Percentiles rank a stretch among this genome's conserved stretches.
Evolutionary conservation across 2,888 invertebrate species (phyloP).

Genomic region (Ichneumoninae sp.): DNA sequence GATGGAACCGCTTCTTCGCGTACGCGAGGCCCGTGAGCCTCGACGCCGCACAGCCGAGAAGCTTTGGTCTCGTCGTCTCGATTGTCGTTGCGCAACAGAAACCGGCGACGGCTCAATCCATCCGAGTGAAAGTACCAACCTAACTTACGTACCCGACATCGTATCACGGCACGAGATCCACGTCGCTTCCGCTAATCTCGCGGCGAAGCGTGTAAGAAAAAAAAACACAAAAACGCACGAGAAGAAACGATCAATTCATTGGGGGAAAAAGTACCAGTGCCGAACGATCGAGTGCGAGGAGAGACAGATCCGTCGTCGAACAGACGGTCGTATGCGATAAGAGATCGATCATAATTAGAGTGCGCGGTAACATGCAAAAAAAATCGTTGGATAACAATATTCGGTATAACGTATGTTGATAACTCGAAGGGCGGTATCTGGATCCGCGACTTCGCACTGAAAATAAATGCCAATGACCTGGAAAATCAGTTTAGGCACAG

Average conservation of each 20-base stretch:
- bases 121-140: slow-evolving; percentile 67
- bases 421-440: slow-evolving; percentile 21
- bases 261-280: background rate
- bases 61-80: slow-evolving; percentile 52
- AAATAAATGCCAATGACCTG: background rate
- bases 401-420: slow-evolving; percentile 25
- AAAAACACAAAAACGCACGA: background rate
- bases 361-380: slow-evolving; percentile 2
- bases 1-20: slow-evolving; percentile 66
- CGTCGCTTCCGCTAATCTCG: slow-evolving; percentile 59
- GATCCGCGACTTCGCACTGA: background rate
- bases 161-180: slow-evolving; percentile 33
- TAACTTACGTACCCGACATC: slow-evolving; percentile 31
- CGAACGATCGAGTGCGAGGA: slow-evolving; percentile 32
- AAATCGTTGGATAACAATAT: slow-evolving; percentile 25
- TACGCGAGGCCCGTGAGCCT: slow-evolving; percentile 38
- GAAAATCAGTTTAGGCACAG: background rate
- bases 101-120: slow-evolving; percentile 68
- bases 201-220: slow-evolving; percentile 51
- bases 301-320: slow-evolving; percentile 32
- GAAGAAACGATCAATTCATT: slow-evolving; percentile 1
- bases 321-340: slow-evolving; percentile 26
- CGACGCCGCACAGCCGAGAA: slow-evolving; percentile 52
- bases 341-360: slow-evolving; percentile 52
- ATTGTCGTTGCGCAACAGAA: slow-evolving; percentile 62